A percentile compares a stretch with the other conserved stretches of the same genome.
These are phyloP conservation scores for Crotalus horridus DNA, from an alignment of 2,113 vertebrate genomes.

Conservation along the genomic window DNA sequence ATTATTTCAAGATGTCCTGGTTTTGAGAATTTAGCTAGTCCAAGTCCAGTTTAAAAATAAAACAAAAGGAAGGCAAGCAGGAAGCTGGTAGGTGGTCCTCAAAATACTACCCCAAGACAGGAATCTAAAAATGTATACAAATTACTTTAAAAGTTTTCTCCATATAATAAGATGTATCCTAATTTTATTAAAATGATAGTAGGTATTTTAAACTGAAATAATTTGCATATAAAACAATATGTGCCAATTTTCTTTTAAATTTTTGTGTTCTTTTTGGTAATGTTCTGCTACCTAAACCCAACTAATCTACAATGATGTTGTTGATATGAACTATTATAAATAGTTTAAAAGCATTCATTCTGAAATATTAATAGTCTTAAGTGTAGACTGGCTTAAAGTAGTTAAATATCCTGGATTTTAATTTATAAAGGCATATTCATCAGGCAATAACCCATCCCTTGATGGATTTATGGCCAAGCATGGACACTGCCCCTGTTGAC, in stretches of 20 bases:
- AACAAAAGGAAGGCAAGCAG: not conserved
- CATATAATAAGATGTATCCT: not conserved
- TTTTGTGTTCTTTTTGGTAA: not conserved
- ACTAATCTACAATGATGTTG: not conserved
- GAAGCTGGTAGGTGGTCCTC: not conserved
- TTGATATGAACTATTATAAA: not conserved
- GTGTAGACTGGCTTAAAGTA: not conserved
- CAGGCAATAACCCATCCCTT: not conserved
- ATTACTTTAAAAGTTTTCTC: not conserved
- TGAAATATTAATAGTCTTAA: not conserved
- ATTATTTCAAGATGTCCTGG: not conserved
- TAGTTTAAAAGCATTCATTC: not conserved
- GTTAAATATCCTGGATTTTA: not conserved
- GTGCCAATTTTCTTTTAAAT: not conserved
- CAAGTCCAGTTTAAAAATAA: not conserved
- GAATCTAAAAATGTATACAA: not conserved
- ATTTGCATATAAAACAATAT: not conserved
- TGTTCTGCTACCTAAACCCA: not conserved
- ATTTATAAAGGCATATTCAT: not conserved
- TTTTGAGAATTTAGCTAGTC: not conserved
- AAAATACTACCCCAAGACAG: not conserved
- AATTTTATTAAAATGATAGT: not conserved
- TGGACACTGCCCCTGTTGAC: not conserved
- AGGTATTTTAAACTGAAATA: not conserved
- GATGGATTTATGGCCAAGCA: not conserved